Evolutionary conservation across 2,113 vertebrate genomes (phyloP), one percentile per base, ranked within the genome.

Genomic region (Cichladusa arquata): DNA sequence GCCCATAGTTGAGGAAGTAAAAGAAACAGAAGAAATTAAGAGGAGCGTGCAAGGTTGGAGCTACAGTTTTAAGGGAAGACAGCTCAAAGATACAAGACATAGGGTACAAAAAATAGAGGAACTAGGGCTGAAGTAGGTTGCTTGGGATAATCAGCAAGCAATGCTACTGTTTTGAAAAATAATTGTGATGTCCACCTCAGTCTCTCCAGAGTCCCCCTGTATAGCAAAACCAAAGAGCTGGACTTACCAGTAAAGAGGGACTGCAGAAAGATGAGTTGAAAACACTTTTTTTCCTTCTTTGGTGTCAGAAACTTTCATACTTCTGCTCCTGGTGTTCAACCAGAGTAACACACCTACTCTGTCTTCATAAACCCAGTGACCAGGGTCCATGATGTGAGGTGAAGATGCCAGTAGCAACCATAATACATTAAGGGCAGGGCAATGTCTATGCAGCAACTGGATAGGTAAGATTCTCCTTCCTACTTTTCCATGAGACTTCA

Each of bases 181-280:
- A 64, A 64, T 3, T 23, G 8, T 57, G n/a, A 44, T 79, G 6
- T 2, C 26, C 5, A 29, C 3, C 6, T 62, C 34, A 40, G 17
- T 33, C 22, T 71, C 51, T 71, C 47, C 66, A 66, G 36, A 18
- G 5, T 10, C 3, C 10, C 5, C 11, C 74, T 50, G n/a, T 85
- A 61, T 33, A 66, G 7, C 8, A 54, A 40, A 25, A 61, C 3
- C 12, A 33, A 80, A 72, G 12, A 51, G 1, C 9, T 51, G 18
- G 10, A 31, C 8, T 44, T 79, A 0, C 23, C 83, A 38, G 3
- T 18, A 67, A 16, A 0, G 1, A 76, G 9, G 23, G 3, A 7
- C 12, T 60, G 28, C 33, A 56, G 60, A 85, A 76, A 67, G 3
- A 5, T 23, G 16, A 80, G 4, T 5, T 45, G 13, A 53, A 81